Evolutionary conservation across 2,113 vertebrate genomes (phyloP), one percentile per base, ranked within the genome.

Genomic region (Epinephelus lanceolatus): DNA sequence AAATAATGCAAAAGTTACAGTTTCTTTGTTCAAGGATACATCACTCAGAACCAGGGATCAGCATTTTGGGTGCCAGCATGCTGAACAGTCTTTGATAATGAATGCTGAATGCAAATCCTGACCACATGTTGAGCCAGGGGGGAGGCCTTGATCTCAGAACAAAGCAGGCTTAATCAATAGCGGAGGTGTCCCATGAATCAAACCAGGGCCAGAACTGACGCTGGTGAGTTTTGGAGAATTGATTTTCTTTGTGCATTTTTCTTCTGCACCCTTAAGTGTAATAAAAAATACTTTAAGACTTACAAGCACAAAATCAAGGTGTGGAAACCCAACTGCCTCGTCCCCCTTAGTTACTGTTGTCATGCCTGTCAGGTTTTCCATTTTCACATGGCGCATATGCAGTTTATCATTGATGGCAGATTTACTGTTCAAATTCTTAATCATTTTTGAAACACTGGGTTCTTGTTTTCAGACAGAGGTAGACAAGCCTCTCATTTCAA

Each of bases 1-100:
- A 88, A 83, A 93, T 93, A 93, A 93, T 89, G 76, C 84, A 86
- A 49, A 80, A 76, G 59, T 72, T 86, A 88, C 81, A 79, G 62
- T 86, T 88, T 79, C 63, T 81, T 53, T 82, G 71, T 88, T 85
- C 86, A 92, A 86, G 83, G 86, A 69, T 84, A 81, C 85, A 80
- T 89, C 89, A 88, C 65, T 90, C 89, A 86, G 78, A 88, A 73
- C 9, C 45, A 71, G 70, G 42, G 76, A 87, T 93, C 87, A 93
- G 91, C 92, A 78, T 86, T 93, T 91, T 89, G 76, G 68, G 81
- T 76, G 71, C 86, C 89, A 88, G 76, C 18, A n/a, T 77, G 79
- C 71, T 51, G 78, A 80, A 40, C 80, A 70, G 83, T 65, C 83
- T 93, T 89, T 88, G 88, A 86, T 88, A 87, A 87, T 82, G 67